Conservation (phyloP, 2,797 vertebrate species). For the Bovichtus variegatus region DNA sequence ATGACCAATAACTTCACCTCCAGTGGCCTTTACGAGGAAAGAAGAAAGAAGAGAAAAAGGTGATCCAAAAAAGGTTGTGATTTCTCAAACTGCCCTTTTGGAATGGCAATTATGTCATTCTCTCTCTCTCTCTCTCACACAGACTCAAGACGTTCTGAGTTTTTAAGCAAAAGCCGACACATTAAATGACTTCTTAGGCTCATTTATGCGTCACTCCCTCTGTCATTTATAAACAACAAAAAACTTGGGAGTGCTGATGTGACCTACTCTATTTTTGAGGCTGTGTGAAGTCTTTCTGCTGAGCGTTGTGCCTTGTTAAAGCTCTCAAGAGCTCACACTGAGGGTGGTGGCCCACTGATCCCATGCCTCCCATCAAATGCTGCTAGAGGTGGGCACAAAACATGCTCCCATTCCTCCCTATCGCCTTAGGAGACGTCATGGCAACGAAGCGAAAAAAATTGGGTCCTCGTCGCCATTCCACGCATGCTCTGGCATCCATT, state of each 20-base stretch:
- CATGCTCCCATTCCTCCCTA: slow-evolving; percentile 77
- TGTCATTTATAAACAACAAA: slow-evolving; percentile 36
- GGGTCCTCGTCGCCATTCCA: slow-evolving; percentile 74
- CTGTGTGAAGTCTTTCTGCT: slow-evolving; percentile 49
- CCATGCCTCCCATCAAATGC: slow-evolving; percentile 65
- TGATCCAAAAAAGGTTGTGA: slow-evolving; percentile 31
- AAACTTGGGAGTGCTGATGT: slow-evolving; percentile 21
- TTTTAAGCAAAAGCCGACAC: slow-evolving; percentile 16
- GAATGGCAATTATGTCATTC: slow-evolving; percentile 30
- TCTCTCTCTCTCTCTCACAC: not conserved
- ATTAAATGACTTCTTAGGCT: slow-evolving; percentile 42
- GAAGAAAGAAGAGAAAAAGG: not conserved
- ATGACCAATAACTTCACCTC: slow-evolving; percentile 37
- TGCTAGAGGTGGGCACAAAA: slow-evolving; percentile 77
- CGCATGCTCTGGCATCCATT: slow-evolving; percentile 83
- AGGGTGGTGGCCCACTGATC: slow-evolving; percentile 50
- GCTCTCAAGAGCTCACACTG: slow-evolving; percentile 39
- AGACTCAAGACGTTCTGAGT: not conserved
- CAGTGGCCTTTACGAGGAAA: slow-evolving; percentile 10
- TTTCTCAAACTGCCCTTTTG: slow-evolving; percentile 29
- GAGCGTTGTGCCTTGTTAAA: slow-evolving; percentile 40
- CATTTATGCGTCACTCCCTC: slow-evolving; percentile 29
- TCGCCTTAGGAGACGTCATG: slow-evolving; percentile 83
- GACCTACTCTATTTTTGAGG: slow-evolving; percentile 45
- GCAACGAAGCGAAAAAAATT: slow-evolving; percentile 82